Conservation (phyloP, 2,797 vertebrate species). For the Antennarius maculatus region DNA sequence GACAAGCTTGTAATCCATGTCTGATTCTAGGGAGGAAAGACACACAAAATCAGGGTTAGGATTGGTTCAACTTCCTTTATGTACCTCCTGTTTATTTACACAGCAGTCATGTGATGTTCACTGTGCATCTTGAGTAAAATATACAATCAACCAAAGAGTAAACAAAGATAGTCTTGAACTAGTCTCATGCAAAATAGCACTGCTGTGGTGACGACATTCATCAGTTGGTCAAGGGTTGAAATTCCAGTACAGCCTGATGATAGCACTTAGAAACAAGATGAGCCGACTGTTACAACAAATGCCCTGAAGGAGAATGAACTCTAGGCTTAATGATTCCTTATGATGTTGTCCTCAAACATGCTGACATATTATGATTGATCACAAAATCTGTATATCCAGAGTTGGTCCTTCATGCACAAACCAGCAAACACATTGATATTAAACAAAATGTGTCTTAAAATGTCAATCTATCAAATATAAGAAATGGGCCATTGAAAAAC, state of each 20-base stretch:
- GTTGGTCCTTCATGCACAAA: too few relatives aligned
- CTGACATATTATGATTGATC: not conserved
- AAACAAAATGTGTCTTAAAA: not conserved
- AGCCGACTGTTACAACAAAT: not conserved
- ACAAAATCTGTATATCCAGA: slow-evolving; percentile 14
- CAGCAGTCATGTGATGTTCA: slow-evolving; percentile 44
- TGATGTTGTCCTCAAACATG: not conserved
- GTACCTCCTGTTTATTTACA: not conserved
- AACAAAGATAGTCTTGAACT: slow-evolving; percentile 34
- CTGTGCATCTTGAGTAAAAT: not conserved
- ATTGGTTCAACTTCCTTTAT: slow-evolving; percentile 9
- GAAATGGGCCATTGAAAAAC: not conserved
- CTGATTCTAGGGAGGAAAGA: slow-evolving; percentile 36
- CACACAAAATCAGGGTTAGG: not conserved
- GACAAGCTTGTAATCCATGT: slow-evolving; percentile 74
- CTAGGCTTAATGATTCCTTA: not conserved
- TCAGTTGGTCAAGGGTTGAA: slow-evolving; percentile 57
- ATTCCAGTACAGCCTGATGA: slow-evolving; percentile 17
- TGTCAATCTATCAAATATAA: not conserved
- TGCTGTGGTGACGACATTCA: slow-evolving; percentile 29
- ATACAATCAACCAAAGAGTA: slow-evolving; percentile 17
- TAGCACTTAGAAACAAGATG: slow-evolving; percentile 5
- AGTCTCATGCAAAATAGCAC: slow-evolving; percentile 9
- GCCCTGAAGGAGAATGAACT: not conserved
- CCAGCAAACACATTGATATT: not conserved